Evolutionary conservation across 1,140 invertebrate genomes (phyloP).

Genomic region (Drosophila azteca): DNA sequence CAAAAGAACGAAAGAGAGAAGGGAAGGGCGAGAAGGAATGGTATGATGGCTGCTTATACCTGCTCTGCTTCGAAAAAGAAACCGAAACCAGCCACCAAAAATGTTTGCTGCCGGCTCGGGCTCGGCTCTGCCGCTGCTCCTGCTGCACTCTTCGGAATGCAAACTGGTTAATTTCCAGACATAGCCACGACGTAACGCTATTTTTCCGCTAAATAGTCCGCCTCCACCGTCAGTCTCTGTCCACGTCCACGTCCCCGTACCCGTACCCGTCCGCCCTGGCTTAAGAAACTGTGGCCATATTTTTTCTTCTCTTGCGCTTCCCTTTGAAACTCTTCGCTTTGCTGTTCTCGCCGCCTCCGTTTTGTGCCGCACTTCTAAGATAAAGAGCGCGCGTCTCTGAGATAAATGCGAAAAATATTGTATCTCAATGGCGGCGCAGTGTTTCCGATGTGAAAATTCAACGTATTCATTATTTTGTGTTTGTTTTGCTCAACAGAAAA

Average conservation of each 20-base stretch:
- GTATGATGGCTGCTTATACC: slow-evolving; percentile 70
- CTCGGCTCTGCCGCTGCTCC: slow-evolving; percentile 21
- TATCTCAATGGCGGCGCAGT: slow-evolving; percentile 44
- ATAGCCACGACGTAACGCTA: slow-evolving; percentile 58
- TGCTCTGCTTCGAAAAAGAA: slow-evolving; percentile 52
- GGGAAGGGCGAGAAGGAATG: slow-evolving; percentile 48
- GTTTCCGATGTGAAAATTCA: slow-evolving; percentile 9
- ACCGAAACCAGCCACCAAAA: background rate
- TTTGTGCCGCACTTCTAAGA: slow-evolving; percentile 78
- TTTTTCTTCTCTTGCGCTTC: slow-evolving; percentile 69
- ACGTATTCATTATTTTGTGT: slow-evolving; percentile 48
- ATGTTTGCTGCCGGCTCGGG: slow-evolving; percentile 20
- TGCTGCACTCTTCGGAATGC: slow-evolving; percentile 55
- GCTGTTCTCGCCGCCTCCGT: slow-evolving; percentile 70
- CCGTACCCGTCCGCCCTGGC: slow-evolving; percentile 35
- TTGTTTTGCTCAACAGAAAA: slow-evolving; percentile 60
- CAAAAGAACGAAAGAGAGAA: slow-evolving; percentile 31
- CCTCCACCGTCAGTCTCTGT: slow-evolving; percentile 5
- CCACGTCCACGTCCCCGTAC: background rate
- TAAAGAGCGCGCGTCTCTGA: slow-evolving; percentile 70
- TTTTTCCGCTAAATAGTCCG: slow-evolving; percentile 62
- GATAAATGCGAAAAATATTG: slow-evolving; percentile 74
- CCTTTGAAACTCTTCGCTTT: slow-evolving; percentile 59
- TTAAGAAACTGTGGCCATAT: slow-evolving; percentile 80
- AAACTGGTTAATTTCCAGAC: slow-evolving; percentile 68